Percentiles rank a stretch among this genome's conserved stretches.
Conservation (phyloP, 2,113 vertebrate genomes). For the Hippocampus barbouri region DNA sequence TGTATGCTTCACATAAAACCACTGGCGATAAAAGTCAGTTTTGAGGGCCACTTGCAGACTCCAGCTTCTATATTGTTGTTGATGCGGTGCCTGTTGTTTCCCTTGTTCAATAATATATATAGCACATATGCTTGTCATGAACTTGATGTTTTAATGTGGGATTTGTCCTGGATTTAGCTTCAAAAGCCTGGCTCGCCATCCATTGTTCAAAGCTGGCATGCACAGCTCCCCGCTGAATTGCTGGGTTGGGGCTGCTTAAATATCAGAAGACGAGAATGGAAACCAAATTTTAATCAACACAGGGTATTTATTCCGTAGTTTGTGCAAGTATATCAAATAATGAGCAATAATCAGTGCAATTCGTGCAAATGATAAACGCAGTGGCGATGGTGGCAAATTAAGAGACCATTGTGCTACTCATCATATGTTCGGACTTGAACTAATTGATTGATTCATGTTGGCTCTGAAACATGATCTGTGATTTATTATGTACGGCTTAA, state of each 20-base stretch:
- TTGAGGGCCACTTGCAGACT: slow-evolving; percentile 31
- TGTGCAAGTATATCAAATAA: neutral
- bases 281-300: slow-evolving; percentile 38
- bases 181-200: slow-evolving; percentile 60
- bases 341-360: slow-evolving; percentile 13
- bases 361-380: neutral
- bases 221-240: slow-evolving; percentile 36
- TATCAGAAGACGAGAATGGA: slow-evolving; percentile 36
- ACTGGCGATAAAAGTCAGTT: slow-evolving; percentile 41
- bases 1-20: slow-evolving; percentile 13
- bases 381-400: neutral
- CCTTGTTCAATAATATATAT: slow-evolving; percentile 64
- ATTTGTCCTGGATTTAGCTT: slow-evolving; percentile 69
- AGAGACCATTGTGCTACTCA: neutral
- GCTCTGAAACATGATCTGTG: slow-evolving; percentile 51
- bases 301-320: slow-evolving; percentile 20
- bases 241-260: slow-evolving; percentile 49
- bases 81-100: slow-evolving; percentile 60
- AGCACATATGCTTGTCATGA: slow-evolving; percentile 61
- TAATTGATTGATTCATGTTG: slow-evolving; percentile 43
- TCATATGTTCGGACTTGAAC: slow-evolving; percentile 27
- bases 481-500: slow-evolving; percentile 64
- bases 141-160: slow-evolving; percentile 60
- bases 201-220: slow-evolving; percentile 58
- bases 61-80: slow-evolving; percentile 50